These are phyloP conservation scores for Alsophila aescularia DNA, from an alignment of 2,888 invertebrate genomes.

Conservation along the genomic window DNA sequence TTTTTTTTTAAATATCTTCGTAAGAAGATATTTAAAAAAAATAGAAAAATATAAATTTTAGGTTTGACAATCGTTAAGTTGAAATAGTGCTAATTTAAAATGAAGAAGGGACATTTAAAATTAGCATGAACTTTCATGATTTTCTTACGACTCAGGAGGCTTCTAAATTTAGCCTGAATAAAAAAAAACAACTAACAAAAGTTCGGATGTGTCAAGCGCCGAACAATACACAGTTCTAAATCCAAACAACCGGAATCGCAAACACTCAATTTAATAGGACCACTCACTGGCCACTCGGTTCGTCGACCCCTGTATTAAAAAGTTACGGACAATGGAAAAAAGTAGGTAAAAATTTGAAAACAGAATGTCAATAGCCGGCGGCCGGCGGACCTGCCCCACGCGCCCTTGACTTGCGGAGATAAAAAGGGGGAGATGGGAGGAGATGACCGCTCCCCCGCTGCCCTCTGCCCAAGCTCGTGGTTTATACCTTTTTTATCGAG, in stretches of 20 bases:
- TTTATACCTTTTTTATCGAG: conserved; percentile 71
- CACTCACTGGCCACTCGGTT: conserved; percentile 69
- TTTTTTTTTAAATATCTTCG: too few species aligned
- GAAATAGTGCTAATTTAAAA: too few species aligned
- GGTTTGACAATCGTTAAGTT: too few species aligned
- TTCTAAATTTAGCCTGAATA: too few species aligned
- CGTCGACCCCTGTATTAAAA: conserved; percentile 79
- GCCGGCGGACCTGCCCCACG: conserved; percentile 83
- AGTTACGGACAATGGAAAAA: conserved; percentile 82
- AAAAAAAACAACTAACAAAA: too few species aligned
- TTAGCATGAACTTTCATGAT: too few species aligned
- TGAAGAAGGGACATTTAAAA: too few species aligned
- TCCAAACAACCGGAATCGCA: conserved; percentile 48
- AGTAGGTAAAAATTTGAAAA: conserved; percentile 83
- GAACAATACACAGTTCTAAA: conserved; percentile 43
- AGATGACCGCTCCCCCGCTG: conserved; percentile 74
- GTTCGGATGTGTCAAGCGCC: conserved; percentile 13
- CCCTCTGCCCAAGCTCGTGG: conserved; percentile 67
- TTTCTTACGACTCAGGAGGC: too few species aligned
- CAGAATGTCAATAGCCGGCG: conserved; percentile 83
- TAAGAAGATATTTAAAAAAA: too few species aligned
- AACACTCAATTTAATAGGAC: conserved; percentile 57
- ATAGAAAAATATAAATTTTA: too few species aligned
- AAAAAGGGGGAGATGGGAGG: conserved; percentile 66
- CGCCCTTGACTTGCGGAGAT: conserved; percentile 83